Percentiles rank a stretch among this genome's conserved stretches.
These are phyloP conservation scores for Sciurus vulgaris DNA, from an alignment of 2,797 vertebrate species.

Conservation along the genomic window DNA sequence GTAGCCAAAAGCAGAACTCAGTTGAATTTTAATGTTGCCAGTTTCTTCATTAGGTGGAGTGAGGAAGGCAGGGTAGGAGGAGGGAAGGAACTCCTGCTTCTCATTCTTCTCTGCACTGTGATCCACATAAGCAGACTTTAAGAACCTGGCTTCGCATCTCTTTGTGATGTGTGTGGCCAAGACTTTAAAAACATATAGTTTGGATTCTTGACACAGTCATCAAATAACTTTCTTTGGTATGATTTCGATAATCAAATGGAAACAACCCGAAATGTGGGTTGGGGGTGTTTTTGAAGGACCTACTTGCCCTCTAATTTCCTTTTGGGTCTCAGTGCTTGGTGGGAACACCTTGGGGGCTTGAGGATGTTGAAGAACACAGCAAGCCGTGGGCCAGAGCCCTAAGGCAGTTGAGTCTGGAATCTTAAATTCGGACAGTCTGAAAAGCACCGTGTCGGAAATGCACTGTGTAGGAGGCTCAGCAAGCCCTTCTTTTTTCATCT, in stretches of 20 bases:
- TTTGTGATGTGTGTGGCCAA: not conserved
- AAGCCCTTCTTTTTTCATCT: slow-evolving; percentile 14
- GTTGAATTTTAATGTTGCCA: not conserved
- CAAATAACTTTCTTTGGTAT: not conserved
- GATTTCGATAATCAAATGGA: slow-evolving; percentile 8
- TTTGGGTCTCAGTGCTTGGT: not conserved
- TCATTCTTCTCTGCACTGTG: not conserved
- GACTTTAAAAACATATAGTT: slow-evolving; percentile 19
- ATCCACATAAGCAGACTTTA: not conserved
- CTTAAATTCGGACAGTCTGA: not conserved
- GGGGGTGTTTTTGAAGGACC: not conserved
- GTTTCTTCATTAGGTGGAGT: not conserved
- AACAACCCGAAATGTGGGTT: not conserved
- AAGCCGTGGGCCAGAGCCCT: not conserved
- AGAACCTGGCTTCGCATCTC: not conserved
- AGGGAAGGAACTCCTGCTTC: not conserved
- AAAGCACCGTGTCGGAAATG: not conserved
- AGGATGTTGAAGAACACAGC: not conserved
- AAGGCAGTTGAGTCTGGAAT: not conserved
- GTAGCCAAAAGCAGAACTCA: not conserved
- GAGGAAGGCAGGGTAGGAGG: not conserved
- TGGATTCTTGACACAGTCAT: not conserved
- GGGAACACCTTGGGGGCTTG: not conserved
- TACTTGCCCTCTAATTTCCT: not conserved
- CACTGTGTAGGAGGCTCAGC: not conserved